A percentile compares a stretch with the other conserved stretches of the same genome.
phyloP scores from a whole-genome alignment of 2,113 vertebrate genomes.

The Oryzias curvinotus region DNA sequence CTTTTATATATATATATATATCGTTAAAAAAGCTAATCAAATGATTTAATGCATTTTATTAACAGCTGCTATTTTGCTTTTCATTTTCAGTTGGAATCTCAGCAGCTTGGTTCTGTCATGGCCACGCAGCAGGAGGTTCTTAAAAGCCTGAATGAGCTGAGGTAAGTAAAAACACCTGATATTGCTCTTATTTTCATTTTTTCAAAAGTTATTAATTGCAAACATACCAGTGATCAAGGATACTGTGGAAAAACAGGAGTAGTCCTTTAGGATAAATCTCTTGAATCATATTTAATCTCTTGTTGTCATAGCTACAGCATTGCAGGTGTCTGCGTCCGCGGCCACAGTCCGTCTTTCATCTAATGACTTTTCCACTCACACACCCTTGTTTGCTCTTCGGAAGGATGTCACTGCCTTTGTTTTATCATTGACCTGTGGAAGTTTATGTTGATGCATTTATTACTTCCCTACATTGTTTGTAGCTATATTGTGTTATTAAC shows the following conservation, averaged over 20 bases:
- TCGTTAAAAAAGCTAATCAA: no score
- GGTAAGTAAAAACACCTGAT: slow-evolving; percentile 71
- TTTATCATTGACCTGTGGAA: background rate
- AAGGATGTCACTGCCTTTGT: slow-evolving; percentile 3
- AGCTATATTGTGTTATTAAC: no score
- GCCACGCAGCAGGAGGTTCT: slow-evolving; percentile 88
- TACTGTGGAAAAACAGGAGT: slow-evolving; percentile 56
- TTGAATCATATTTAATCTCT: slow-evolving; percentile 66
- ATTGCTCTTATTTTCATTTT: background rate
- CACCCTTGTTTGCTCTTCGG: background rate
- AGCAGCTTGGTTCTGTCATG: slow-evolving; percentile 81
- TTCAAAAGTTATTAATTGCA: slow-evolving; percentile 34
- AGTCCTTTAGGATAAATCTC: slow-evolving; percentile 56
- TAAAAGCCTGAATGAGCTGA: slow-evolving; percentile 86
- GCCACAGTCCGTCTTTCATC: background rate
- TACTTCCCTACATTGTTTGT: no score
- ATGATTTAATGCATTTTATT: no score
- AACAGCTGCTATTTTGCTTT: background rate
- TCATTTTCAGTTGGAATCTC: slow-evolving; percentile 70
- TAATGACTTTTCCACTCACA: background rate
- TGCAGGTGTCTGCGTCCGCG: slow-evolving; percentile 55
- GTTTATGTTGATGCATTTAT: no score
- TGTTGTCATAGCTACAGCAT: slow-evolving; percentile 28
- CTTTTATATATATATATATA: no score
- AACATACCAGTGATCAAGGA: slow-evolving; percentile 19